These are phyloP conservation scores for Chloroclysta siterata DNA, from an alignment of 2,888 invertebrate species.

Conservation along the genomic window DNA sequence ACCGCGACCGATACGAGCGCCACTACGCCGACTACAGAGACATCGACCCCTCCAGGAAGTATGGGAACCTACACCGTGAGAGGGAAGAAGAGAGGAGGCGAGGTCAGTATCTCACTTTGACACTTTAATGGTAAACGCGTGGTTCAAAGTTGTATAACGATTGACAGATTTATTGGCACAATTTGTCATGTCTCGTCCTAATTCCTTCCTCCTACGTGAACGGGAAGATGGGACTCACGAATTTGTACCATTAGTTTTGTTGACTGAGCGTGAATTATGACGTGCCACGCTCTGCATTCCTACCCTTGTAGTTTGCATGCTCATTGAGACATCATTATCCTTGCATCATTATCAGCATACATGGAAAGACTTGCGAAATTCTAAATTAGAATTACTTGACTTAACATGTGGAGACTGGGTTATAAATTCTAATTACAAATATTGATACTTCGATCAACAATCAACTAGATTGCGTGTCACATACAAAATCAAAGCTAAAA, in stretches of 20 bases:
- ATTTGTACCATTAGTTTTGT: neutral
- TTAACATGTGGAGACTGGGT: too few species aligned
- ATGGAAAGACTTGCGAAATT: too few species aligned
- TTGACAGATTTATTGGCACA: neutral
- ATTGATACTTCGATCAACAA: too few species aligned
- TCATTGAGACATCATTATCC: neutral
- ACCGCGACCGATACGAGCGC: slow-evolving; percentile 58
- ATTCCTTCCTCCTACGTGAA: too few species aligned
- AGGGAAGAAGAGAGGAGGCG: slow-evolving; percentile 58
- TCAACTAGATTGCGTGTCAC: too few species aligned
- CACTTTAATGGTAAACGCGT: neutral
- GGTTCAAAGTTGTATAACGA: neutral
- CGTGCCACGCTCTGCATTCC: neutral
- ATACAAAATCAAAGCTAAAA: too few species aligned
- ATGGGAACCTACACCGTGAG: slow-evolving; percentile 63
- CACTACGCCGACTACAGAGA: slow-evolving; percentile 58
- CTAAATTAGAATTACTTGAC: too few species aligned
- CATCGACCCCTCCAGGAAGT: slow-evolving; percentile 69
- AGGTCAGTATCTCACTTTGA: slow-evolving; percentile 51
- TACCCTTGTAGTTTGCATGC: slow-evolving; percentile 8
- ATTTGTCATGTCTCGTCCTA: too few species aligned
- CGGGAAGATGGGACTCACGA: neutral
- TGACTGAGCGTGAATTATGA: neutral
- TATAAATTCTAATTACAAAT: too few species aligned
- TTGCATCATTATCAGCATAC: too few species aligned